A percentile compares a stretch with the other conserved stretches of the same genome.
These are phyloP conservation scores for Leptinotarsa tumamoca DNA, from an alignment of 2,888 invertebrate species.

Conservation along the genomic window DNA sequence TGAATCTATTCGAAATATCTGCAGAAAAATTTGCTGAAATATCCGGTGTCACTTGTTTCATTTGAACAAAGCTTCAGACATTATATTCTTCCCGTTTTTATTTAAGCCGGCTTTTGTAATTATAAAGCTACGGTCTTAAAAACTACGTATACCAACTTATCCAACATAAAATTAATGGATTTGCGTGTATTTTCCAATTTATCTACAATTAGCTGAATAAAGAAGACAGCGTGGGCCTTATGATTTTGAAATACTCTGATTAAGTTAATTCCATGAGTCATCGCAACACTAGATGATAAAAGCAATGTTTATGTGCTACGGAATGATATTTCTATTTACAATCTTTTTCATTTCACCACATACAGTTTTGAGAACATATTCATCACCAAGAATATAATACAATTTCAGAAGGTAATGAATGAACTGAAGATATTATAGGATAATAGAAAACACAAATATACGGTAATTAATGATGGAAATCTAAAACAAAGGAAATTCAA, in stretches of 20 bases:
- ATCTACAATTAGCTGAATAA: constrained; percentile 46
- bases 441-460: too few species aligned
- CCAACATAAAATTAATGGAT: constrained; percentile 39
- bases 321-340: too few species aligned
- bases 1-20: too few species aligned
- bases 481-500: too few species aligned
- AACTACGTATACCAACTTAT: constrained; percentile 22
- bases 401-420: too few species aligned
- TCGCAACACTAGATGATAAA: neutral
- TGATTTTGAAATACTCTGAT: constrained; percentile 19
- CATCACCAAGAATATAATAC: too few species aligned
- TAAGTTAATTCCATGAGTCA: constrained; percentile 20
- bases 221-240: constrained; percentile 43
- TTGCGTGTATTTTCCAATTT: constrained; percentile 50
- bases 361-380: too few species aligned
- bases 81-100: neutral
- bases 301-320: neutral
- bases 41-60: neutral
- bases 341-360: neutral
- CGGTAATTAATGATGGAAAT: too few species aligned
- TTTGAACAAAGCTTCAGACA: neutral
- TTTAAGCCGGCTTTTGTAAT: constrained; percentile 14
- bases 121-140: constrained; percentile 2
- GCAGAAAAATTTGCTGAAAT: too few species aligned
- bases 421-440: too few species aligned